phyloP scores from a whole-genome alignment of 2,113 vertebrate species.

The Thermophis baileyi region DNA sequence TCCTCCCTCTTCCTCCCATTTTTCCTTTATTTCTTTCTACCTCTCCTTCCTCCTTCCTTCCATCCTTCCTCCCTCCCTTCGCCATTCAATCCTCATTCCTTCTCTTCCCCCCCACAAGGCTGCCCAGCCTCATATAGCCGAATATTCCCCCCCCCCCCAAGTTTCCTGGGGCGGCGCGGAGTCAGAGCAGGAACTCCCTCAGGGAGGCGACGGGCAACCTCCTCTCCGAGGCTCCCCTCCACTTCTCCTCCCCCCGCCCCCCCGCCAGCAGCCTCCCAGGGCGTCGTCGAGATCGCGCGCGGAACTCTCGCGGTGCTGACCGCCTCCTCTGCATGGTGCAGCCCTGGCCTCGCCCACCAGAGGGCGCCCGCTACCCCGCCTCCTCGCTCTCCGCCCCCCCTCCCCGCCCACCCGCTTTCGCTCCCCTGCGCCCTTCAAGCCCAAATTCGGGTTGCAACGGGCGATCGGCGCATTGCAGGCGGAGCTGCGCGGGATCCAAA shows the following conservation, averaged over 20 bases:
- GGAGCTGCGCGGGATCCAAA: background rate
- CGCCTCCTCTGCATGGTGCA: background rate
- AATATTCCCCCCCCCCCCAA: too few species aligned
- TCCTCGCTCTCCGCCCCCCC: too few species aligned
- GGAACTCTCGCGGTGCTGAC: background rate
- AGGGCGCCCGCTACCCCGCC: background rate
- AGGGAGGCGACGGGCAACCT: background rate
- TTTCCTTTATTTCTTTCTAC: fast-evolving
- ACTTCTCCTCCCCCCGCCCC: too few species aligned
- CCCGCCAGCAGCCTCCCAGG: background rate
- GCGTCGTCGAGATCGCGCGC: background rate
- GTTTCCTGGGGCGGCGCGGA: background rate
- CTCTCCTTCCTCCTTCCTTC: too few species aligned
- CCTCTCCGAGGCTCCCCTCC: background rate
- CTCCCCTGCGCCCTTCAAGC: too few species aligned
- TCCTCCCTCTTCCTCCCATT: too few species aligned
- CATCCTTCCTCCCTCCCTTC: too few species aligned
- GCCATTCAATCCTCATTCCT: too few species aligned
- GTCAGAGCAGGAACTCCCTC: background rate
- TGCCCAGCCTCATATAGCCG: too few species aligned
- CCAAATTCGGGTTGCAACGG: too few species aligned
- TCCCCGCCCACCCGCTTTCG: too few species aligned
- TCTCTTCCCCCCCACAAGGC: too few species aligned
- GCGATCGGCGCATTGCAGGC: background rate
- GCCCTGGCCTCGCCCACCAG: background rate